Evolutionary conservation across 2,113 vertebrate species (phyloP), one percentile per base, ranked within the genome.

Genomic region (Zeus faber): DNA sequence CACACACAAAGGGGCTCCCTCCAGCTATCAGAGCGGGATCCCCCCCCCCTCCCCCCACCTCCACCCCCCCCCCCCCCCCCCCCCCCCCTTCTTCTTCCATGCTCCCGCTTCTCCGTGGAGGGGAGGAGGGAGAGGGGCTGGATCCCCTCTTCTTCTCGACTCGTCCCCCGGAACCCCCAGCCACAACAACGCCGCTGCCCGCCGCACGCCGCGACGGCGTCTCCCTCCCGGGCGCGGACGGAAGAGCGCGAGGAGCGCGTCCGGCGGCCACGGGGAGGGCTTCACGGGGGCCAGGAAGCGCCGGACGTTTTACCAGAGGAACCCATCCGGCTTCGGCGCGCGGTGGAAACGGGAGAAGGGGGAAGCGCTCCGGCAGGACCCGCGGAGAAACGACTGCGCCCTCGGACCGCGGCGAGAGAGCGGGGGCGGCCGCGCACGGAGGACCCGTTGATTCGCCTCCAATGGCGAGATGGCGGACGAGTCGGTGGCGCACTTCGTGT

Each of bases 1-100:
- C 43, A 23, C 53, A 41, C 55, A 50, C 66, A 64, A 54, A 58
- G 74, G 80, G 76, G 80, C 83, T 84, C 76, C 85, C 85, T 81
- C 74, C 72, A 81, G 77, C 81, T 81, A 85, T 82, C 79, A 79
- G 82, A 77, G 65, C 79, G 82, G 74, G 79, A 65, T 84, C 78
- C 79, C 76, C 81, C 74, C 72, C 66, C 33, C 33, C 13, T 3
- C 9, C 33, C 3, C 33, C 33, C 33, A 13, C 33, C 7, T 14
- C 14, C 33, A 9, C 33, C 3, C 72, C 73, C 67, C 62, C 49
- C 55, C 56, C 59, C 61, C 58, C 56, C 45, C 50, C 58, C 55
- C 49, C 51, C 44, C 27, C 54, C 57, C 44, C 54, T n/a, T 54
- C 62, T 61, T 76, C 67, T 72, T 74, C 69, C 76, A 64, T 50